Conservation (phyloP, 2,797 vertebrate genomes). For the Rhinoraja longicauda region DNA sequence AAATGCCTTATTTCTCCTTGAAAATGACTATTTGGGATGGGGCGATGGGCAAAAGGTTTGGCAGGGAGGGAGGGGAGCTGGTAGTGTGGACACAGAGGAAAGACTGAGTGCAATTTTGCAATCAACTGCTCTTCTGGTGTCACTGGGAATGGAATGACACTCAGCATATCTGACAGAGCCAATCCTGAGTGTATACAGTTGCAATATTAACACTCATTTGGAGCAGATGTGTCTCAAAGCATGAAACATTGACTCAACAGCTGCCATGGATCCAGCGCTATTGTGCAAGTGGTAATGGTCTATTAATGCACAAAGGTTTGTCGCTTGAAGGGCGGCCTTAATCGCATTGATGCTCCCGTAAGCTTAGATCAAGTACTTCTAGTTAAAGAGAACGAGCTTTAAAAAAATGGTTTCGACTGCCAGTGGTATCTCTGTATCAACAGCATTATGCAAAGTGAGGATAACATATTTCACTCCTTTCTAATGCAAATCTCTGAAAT, state of each 20-base stretch:
- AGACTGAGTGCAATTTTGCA: constrained; percentile 36
- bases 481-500: constrained; percentile 35
- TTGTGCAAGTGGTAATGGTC: constrained; percentile 70
- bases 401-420: constrained; percentile 31
- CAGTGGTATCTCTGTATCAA: constrained; percentile 32
- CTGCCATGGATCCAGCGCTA: constrained; percentile 85
- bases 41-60: not conserved
- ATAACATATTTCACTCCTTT: constrained; percentile 18
- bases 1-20: constrained; percentile 71
- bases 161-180: constrained; percentile 87
- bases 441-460: constrained; percentile 18
- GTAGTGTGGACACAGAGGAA: constrained; percentile 44
- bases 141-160: constrained; percentile 72
- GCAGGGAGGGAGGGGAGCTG: constrained; percentile 40
- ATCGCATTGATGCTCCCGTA: constrained; percentile 34
- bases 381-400: constrained; percentile 9
- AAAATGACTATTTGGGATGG: constrained; percentile 62
- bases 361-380: constrained; percentile 38
- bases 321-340: constrained; percentile 50
- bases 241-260: constrained; percentile 99
- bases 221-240: constrained; percentile 93
- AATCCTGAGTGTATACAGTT: constrained; percentile 70
- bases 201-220: constrained; percentile 97
- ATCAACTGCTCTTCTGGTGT: constrained; percentile 61
- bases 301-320: constrained; percentile 55